Evolutionary conservation across 2,888 invertebrate genomes (phyloP).

Genomic region (Polyommatus iphigenia): DNA sequence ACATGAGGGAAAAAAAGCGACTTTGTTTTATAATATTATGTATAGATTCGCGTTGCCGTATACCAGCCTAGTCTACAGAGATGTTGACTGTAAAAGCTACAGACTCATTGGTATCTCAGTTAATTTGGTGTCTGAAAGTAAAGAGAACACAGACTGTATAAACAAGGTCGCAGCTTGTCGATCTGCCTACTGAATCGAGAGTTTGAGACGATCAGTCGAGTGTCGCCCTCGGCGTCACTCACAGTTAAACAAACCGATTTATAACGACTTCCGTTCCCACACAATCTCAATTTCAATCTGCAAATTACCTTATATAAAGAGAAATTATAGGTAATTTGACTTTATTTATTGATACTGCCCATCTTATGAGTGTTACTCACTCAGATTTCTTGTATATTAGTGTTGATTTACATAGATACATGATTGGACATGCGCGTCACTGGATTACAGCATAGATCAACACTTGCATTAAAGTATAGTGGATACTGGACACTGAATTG

Average conservation of each 20-base stretch:
- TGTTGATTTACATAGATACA: not conserved
- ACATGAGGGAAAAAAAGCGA: no score
- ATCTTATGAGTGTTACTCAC: not conserved
- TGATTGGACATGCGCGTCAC: not conserved
- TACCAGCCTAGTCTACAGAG: no score
- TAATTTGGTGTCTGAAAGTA: not conserved
- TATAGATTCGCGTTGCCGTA: no score
- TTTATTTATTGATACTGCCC: slow-evolving; percentile 35
- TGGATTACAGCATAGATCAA: not conserved
- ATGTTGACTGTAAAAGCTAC: no score
- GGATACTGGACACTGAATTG: not conserved
- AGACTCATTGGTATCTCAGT: no score
- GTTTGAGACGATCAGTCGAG: slow-evolving; percentile 38
- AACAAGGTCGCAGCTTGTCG: not conserved
- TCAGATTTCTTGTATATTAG: not conserved
- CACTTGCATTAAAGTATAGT: not conserved
- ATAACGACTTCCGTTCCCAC: slow-evolving; percentile 58
- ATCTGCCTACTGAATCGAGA: slow-evolving; percentile 26
- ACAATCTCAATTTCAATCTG: slow-evolving; percentile 45
- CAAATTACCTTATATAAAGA: slow-evolving; percentile 43
- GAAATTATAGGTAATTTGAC: slow-evolving; percentile 44
- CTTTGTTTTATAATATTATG: no score
- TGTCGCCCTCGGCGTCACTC: slow-evolving; percentile 57
- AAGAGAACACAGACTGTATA: not conserved
- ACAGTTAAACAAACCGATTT: slow-evolving; percentile 56